Conservation (phyloP, 2,113 vertebrate species). For the Albula goreensis region DNA sequence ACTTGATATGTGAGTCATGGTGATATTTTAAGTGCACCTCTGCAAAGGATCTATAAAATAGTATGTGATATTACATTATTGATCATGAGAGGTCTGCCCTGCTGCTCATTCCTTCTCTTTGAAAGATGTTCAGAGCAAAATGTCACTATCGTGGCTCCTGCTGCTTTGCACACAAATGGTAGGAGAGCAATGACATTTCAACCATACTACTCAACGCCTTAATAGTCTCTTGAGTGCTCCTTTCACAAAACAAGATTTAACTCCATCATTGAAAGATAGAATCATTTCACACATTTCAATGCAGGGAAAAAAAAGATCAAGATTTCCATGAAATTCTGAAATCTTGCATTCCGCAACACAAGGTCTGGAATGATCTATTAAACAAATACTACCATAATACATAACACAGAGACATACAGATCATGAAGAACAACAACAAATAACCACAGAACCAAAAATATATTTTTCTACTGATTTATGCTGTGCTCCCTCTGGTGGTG, state of each 20-base stretch:
- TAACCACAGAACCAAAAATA: background rate
- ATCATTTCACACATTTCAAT: background rate
- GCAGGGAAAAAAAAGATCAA: background rate
- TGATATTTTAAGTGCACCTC: background rate
- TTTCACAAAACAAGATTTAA: background rate
- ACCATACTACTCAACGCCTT: background rate
- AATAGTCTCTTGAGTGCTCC: background rate
- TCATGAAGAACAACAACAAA: background rate
- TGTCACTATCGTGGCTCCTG: background rate
- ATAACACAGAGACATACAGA: background rate
- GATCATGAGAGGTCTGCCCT: background rate
- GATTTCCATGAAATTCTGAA: background rate
- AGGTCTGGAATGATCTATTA: background rate
- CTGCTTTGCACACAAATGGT: background rate
- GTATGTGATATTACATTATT: background rate
- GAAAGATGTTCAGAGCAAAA: background rate
- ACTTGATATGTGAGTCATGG: background rate
- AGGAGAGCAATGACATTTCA: conserved; percentile 6
- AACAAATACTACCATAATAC: background rate
- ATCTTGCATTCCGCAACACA: background rate
- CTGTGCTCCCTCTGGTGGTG: background rate
- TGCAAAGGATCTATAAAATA: background rate
- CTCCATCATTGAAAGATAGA: background rate
- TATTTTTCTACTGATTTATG: background rate
- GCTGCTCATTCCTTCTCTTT: background rate